phyloP scores from a whole-genome alignment of 2,888 invertebrate genomes.

The Drosophila paramelanica region DNA sequence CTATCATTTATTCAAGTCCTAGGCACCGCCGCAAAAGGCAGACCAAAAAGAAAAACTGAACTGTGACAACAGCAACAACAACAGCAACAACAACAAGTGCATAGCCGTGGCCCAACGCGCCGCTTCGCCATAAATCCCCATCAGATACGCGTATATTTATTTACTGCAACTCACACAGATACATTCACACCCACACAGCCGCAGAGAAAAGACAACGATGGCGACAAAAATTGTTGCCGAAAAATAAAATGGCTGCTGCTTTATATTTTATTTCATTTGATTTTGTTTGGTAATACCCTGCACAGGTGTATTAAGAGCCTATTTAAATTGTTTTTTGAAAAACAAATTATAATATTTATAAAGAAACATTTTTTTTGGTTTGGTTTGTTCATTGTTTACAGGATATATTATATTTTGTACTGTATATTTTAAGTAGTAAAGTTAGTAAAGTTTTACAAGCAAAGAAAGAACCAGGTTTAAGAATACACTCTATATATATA shows the following conservation, averaged over 20 bases:
- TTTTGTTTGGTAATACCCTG: conserved; percentile 45
- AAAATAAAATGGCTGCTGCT: conserved; percentile 76
- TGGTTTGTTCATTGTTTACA: background rate
- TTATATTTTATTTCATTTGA: conserved; percentile 73
- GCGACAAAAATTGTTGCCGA: conserved; percentile 77
- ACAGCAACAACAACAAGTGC: conserved; percentile 53
- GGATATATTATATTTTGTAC: conserved; percentile 55
- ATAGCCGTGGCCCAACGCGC: conserved; percentile 52
- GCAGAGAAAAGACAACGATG: conserved; percentile 55
- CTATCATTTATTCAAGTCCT: conserved; percentile 80
- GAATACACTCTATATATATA: too few species aligned
- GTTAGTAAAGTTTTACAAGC: background rate
- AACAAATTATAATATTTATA: too few species aligned
- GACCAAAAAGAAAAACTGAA: conserved; percentile 28
- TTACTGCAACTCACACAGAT: conserved; percentile 76
- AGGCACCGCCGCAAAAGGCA: conserved; percentile 58
- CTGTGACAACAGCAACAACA: conserved; percentile 22
- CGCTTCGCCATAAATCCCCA: conserved; percentile 78
- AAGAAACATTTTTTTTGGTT: background rate
- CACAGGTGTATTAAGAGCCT: conserved; percentile 35
- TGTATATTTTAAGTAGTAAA: conserved; percentile 21
- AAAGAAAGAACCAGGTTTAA: too few species aligned
- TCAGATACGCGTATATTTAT: conserved; percentile 81
- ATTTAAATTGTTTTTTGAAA: background rate
- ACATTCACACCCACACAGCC: conserved; percentile 33